Conservation (phyloP, 2,888 invertebrate species). For the Torymus auratus region DNA sequence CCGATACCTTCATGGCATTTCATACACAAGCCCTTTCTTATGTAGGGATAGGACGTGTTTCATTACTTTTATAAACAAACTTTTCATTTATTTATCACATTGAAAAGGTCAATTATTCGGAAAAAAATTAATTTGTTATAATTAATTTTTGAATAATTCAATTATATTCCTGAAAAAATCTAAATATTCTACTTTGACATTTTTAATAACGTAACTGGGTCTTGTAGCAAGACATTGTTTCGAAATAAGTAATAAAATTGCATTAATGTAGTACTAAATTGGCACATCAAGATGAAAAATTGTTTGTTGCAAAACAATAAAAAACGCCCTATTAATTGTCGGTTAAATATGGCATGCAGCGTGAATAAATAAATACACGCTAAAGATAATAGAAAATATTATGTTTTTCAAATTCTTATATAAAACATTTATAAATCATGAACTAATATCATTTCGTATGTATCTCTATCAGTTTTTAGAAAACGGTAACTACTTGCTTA, state of each 20-base stretch:
- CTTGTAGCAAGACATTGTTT: no score
- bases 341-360: slow-evolving; percentile 7
- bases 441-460: slow-evolving; percentile 44
- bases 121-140: no score
- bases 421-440: slow-evolving; percentile 18
- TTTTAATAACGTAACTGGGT: no score
- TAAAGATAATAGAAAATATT: slow-evolving; percentile 19
- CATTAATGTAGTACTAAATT: no score
- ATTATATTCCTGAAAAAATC: no score
- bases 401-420: slow-evolving; percentile 20
- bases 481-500: slow-evolving; percentile 47
- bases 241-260: no score
- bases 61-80: slow-evolving; percentile 6
- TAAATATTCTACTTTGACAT: no score
- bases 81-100: slow-evolving; percentile 7
- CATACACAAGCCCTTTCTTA: not conserved
- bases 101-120: no score
- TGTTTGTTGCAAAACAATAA: slow-evolving; percentile 12
- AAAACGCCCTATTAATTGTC: not conserved
- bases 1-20: slow-evolving; percentile 6
- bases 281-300: not conserved
- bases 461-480: slow-evolving; percentile 54
- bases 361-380: slow-evolving; percentile 35
- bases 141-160: no score
- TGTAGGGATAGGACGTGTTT: not conserved